A percentile compares a stretch with the other conserved stretches of the same genome.
Conservation (phyloP, 2,888 invertebrate species). For the Psylliodes chrysocephalus region DNA sequence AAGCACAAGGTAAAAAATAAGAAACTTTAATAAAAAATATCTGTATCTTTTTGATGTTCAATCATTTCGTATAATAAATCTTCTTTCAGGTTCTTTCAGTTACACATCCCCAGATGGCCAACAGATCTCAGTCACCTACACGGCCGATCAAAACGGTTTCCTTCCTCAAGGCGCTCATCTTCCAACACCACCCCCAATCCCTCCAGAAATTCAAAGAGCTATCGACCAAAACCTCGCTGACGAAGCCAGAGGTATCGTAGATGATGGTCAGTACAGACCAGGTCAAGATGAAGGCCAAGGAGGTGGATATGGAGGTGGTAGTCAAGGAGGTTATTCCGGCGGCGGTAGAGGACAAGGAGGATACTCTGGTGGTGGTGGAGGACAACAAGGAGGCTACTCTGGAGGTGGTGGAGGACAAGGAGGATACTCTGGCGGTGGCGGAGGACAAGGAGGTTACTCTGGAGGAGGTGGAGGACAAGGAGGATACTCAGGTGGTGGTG, state of each 20-base stretch:
- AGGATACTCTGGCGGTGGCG: constrained; percentile 32
- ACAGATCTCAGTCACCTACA: constrained; percentile 65
- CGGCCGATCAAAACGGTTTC: constrained; percentile 70
- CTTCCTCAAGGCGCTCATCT: constrained; percentile 68
- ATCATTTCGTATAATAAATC: too few relatives aligned
- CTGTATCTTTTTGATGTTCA: too few relatives aligned
- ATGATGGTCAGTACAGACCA: constrained; percentile 53
- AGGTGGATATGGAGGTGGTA: constrained; percentile 31
- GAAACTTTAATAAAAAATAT: too few relatives aligned
- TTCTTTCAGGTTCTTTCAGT: constrained; percentile 53
- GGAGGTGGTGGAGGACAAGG: constrained; percentile 32
- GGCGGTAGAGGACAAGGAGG: constrained; percentile 32
- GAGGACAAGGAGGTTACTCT: constrained; percentile 22
- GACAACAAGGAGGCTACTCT: constrained; percentile 29
- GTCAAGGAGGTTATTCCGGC: constrained; percentile 29
- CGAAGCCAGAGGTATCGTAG: constrained; percentile 53
- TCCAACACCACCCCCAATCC: constrained; percentile 71
- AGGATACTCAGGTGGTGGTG: constrained; percentile 19
- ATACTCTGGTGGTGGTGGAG: constrained; percentile 29
- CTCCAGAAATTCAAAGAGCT: constrained; percentile 67
- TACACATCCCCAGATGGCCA: constrained; percentile 58
- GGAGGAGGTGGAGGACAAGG: constrained; percentile 29
- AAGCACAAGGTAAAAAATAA: constrained; percentile 49
- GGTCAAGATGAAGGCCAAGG: constrained; percentile 44
- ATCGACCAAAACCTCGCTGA: constrained; percentile 54